Evolutionary conservation across 2,888 invertebrate species (phyloP).

Genomic region (Apodemia duryi): DNA sequence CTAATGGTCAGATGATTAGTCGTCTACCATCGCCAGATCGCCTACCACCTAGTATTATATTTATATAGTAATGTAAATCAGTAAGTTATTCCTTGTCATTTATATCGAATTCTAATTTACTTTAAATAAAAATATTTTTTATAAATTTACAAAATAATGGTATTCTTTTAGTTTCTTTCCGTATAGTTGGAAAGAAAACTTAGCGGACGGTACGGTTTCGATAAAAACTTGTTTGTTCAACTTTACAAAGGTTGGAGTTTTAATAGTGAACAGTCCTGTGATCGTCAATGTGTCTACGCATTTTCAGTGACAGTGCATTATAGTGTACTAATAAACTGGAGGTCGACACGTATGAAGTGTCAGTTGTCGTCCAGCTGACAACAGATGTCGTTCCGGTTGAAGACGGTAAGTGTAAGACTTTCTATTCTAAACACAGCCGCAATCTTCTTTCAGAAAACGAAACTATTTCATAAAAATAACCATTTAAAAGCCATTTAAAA

Average conservation of each 20-base stretch:
- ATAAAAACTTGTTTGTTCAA: slow-evolving; percentile 9
- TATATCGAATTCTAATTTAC: too few species aligned
- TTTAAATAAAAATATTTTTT: too few species aligned
- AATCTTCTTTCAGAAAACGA: too few species aligned
- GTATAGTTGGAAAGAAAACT: background rate
- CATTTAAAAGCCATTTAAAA: too few species aligned
- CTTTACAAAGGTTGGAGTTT: slow-evolving; percentile 22
- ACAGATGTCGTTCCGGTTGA: slow-evolving; percentile 75
- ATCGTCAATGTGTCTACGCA: slow-evolving; percentile 13
- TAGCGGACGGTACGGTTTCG: background rate
- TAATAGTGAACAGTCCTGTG: slow-evolving; percentile 26
- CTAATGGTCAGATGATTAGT: too few species aligned
- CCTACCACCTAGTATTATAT: too few species aligned
- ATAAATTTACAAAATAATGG: background rate
- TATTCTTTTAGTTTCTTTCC: slow-evolving; percentile 12
- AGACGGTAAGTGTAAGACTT: slow-evolving; percentile 55
- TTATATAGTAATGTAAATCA: too few species aligned
- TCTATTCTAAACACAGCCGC: too few species aligned
- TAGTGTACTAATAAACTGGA: slow-evolving; percentile 61
- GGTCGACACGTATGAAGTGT: slow-evolving; percentile 74
- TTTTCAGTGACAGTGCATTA: slow-evolving; percentile 24
- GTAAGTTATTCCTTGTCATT: too few species aligned
- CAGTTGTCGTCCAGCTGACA: slow-evolving; percentile 78
- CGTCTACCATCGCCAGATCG: too few species aligned
- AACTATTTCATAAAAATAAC: too few species aligned